Evolutionary conservation across 2,888 invertebrate genomes (phyloP).

Genomic region (Eupithecia exiguata): DNA sequence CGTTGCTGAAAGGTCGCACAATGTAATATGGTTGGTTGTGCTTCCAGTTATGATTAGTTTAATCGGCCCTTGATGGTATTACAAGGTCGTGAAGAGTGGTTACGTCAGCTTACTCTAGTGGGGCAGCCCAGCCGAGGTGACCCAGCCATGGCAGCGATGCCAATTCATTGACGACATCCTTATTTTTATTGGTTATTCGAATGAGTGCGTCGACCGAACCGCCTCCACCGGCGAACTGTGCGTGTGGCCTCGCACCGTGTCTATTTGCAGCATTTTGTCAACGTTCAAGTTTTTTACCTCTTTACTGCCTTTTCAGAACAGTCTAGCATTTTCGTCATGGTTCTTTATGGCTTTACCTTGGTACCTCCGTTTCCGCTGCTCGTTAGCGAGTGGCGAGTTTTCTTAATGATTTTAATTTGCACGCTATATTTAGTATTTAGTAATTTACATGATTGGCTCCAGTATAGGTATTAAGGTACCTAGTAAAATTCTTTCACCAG

Average conservation of each 20-base stretch:
- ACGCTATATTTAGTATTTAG: not conserved
- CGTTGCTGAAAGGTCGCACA: conserved; percentile 17
- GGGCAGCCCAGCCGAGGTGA: conserved; percentile 69
- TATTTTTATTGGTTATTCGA: conserved; percentile 79
- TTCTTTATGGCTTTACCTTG: conserved; percentile 14
- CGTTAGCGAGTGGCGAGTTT: conserved; percentile 17
- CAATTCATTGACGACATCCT: conserved; percentile 83
- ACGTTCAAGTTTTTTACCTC: conserved; percentile 22
- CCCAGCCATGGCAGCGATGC: conserved; percentile 73
- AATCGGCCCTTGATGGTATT: conserved; percentile 46
- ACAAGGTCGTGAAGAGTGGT: conserved; percentile 47
- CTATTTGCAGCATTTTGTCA: conserved; percentile 56
- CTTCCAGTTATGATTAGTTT: conserved; percentile 37
- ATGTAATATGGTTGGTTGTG: conserved; percentile 20
- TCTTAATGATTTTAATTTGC: conserved; percentile 8
- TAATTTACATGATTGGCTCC: conserved; percentile 5
- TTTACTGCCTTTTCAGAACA: conserved; percentile 18
- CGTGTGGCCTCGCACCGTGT: conserved; percentile 75
- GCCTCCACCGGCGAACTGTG: conserved; percentile 69
- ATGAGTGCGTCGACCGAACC: conserved; percentile 80
- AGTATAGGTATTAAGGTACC: not conserved
- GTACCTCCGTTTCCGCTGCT: conserved; percentile 9
- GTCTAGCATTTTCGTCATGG: conserved; percentile 15
- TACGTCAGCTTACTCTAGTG: conserved; percentile 48
- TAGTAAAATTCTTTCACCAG: not conserved